These are phyloP conservation scores for Nesidiocoris tenuis DNA, from an alignment of 2,888 invertebrate species.

Conservation along the genomic window DNA sequence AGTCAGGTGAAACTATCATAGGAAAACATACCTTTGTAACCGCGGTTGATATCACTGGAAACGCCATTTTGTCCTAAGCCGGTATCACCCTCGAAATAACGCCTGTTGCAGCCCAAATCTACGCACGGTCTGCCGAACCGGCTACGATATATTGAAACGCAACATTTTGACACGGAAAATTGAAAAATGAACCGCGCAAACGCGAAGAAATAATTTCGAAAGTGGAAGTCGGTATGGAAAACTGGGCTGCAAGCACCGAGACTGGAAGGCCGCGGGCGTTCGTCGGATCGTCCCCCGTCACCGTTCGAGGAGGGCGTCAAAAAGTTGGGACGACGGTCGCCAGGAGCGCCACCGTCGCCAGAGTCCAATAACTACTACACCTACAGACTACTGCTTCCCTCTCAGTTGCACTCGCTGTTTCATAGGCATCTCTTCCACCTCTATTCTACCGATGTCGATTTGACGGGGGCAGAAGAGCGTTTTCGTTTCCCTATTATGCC, in stretches of 20 bases:
- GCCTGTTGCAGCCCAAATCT: constrained; percentile 18
- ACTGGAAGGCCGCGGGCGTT: neutral
- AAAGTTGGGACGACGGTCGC: neutral
- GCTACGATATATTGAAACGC: too few species aligned
- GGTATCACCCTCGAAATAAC: constrained; percentile 21
- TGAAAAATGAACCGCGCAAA: neutral
- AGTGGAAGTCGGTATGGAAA: neutral
- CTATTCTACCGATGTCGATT: neutral
- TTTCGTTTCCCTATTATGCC: neutral
- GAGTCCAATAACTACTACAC: neutral
- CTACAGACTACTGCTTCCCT: neutral
- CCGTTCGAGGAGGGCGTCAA: neutral
- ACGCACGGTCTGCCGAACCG: neutral
- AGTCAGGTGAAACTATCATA: too few species aligned
- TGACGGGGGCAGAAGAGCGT: neutral
- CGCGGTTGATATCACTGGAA: constrained; percentile 33
- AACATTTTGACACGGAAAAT: too few species aligned
- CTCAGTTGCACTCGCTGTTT: neutral
- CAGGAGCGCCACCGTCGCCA: neutral
- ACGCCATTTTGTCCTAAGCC: constrained; percentile 29
- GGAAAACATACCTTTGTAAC: constrained; percentile 14
- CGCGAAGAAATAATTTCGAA: neutral
- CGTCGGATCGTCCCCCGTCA: neutral
- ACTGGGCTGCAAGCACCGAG: neutral
- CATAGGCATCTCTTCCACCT: neutral